phyloP scores from a whole-genome alignment of 2,113 vertebrate species.

The Ariopsis seemanni region DNA sequence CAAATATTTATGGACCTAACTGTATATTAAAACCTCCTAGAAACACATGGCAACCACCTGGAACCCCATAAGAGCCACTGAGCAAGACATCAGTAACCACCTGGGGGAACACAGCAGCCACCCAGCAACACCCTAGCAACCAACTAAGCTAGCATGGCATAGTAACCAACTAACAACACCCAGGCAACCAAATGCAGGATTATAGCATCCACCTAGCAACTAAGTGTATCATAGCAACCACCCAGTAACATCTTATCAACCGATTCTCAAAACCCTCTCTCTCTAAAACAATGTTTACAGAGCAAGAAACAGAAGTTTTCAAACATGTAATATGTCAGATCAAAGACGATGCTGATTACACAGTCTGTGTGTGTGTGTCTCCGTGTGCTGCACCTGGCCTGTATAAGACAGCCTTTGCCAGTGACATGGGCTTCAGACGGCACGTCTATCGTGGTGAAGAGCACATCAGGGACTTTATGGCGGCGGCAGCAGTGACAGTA shows the following conservation, averaged over 20 bases:
- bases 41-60: too few relatives aligned
- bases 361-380: not conserved
- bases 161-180: not conserved
- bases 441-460: slow-evolving; percentile 86
- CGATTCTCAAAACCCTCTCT: not conserved
- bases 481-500: slow-evolving; percentile 89
- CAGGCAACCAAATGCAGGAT: not conserved
- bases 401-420: slow-evolving; percentile 88
- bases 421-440: slow-evolving; percentile 77
- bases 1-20: too few relatives aligned
- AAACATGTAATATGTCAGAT: not conserved
- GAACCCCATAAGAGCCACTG: not conserved
- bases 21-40: too few relatives aligned
- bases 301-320: not conserved
- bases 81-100: not conserved
- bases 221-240: too few relatives aligned
- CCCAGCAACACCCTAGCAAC: not conserved
- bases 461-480: slow-evolving; percentile 88
- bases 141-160: not conserved
- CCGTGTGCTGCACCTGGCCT: slow-evolving; percentile 76
- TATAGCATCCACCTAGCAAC: not conserved
- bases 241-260: not conserved
- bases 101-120: not conserved
- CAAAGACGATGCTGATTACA: not conserved
- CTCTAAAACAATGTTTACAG: not conserved